Evolutionary conservation across 2,888 invertebrate species (phyloP), one percentile per base, ranked within the genome.

Genomic region (Polymixis lichenea): DNA sequence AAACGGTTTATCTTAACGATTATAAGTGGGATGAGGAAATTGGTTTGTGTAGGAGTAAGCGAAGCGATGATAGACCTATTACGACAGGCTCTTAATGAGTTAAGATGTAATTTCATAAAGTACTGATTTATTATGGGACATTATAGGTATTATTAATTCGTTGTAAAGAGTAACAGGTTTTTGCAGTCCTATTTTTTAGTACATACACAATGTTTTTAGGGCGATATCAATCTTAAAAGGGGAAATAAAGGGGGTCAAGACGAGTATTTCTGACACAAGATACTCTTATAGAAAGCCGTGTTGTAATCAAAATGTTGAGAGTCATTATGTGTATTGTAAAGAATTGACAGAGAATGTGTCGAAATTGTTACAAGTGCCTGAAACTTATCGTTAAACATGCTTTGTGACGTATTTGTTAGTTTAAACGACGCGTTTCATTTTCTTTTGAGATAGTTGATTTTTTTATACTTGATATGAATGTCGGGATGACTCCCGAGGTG

Each of bases 1-100:
- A 62, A 74, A 58, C 53, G 53, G 65, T 80, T 82, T 51, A 43
- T 60, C 62, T 62, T 32, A 69, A 67, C 62, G 49, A 70, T n/a
- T 25, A 6, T 46, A 13, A 13, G 49, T 28, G 38, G 46, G n/a
- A 66, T 38, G 38, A 32, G 61, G 69, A 67, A 79, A 72, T 72
- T 53, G 19, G 65, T 9, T 72, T 25, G 17, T 53, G 65, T 61
- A 32, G 56, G 55, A 64, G 43, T 61, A 43, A 67, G 22, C 25
- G 32, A 58, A 13, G 9, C 11, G 19, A 38, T 64, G 1, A 82
- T 75, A 13, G 51, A 53, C n/a, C 32, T 46, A 53, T 64, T 75
- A 67, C 4, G 25, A 4, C 2, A 55, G 6, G 4, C 32, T 73
- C 17, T 38, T 58, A 43, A 32, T 53, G 43, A 66, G 11, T 32